Conservation (phyloP, 2,888 invertebrate genomes). For the Julus scandinavius region DNA sequence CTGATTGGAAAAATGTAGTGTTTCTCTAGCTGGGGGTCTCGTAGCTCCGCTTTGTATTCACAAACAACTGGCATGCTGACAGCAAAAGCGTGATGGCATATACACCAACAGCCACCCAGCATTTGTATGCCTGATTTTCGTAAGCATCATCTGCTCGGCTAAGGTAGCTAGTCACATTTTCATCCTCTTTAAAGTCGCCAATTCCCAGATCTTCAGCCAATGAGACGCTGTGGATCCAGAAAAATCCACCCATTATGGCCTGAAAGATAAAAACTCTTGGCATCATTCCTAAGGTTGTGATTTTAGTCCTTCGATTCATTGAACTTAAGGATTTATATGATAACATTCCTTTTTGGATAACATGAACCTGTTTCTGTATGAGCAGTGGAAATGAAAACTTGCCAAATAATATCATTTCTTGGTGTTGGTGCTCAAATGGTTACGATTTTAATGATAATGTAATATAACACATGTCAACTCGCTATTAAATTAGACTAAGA, state of each 20-base stretch:
- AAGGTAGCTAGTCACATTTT: neutral
- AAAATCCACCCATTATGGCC: constrained; percentile 56
- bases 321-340: too few species aligned
- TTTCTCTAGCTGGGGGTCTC: constrained; percentile 47
- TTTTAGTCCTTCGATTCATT: too few species aligned
- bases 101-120: constrained; percentile 57
- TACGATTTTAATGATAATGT: neutral
- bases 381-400: too few species aligned
- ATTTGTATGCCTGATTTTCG: constrained; percentile 56
- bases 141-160: constrained; percentile 49
- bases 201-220: constrained; percentile 54
- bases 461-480: neutral
- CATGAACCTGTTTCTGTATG: neutral
- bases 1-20: neutral
- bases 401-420: too few species aligned
- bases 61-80: constrained; percentile 55
- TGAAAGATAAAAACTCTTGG: neutral
- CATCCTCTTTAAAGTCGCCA: constrained; percentile 15
- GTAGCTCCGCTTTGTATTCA: constrained; percentile 54
- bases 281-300: neutral
- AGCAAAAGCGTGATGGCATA: constrained; percentile 56
- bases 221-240: constrained; percentile 53
- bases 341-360: neutral
- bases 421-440: too few species aligned
- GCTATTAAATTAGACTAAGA: neutral